Percentiles rank a stretch among this genome's conserved stretches.
These are phyloP conservation scores for Saturnia pavonia DNA, from an alignment of 2,888 invertebrate genomes.

Conservation along the genomic window DNA sequence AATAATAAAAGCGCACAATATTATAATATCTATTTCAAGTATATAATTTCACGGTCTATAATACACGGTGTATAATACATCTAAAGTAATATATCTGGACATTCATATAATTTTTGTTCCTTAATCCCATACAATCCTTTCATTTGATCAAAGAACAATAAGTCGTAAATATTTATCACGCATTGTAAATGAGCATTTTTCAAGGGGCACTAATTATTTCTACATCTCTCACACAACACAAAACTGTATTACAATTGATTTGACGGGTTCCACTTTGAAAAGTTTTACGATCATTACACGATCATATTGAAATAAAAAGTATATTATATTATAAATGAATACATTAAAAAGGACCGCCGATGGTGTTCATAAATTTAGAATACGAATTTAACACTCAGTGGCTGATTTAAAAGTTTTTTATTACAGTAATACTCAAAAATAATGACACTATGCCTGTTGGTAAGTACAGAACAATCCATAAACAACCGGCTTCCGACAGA, in stretches of 20 bases:
- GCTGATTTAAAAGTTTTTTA: neutral
- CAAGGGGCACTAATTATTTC: constrained; percentile 78
- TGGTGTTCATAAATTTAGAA: neutral
- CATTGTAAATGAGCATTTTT: constrained; percentile 77
- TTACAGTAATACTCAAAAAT: too few relatives aligned
- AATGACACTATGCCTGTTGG: too few relatives aligned
- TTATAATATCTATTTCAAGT: neutral
- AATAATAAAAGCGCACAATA: neutral
- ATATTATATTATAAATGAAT: constrained; percentile 2
- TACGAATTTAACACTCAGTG: neutral
- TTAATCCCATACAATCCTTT: constrained; percentile 37
- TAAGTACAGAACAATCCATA: too few relatives aligned
- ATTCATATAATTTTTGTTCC: neutral
- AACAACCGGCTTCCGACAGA: too few relatives aligned
- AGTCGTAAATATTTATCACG: constrained; percentile 80
- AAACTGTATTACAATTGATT: constrained; percentile 66
- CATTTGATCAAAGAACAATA: constrained; percentile 65
- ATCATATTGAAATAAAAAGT: constrained; percentile 44
- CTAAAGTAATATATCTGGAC: neutral
- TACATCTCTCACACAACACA: constrained; percentile 57
- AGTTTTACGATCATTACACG: constrained; percentile 39
- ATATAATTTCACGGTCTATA: neutral
- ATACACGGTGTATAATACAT: too few relatives aligned
- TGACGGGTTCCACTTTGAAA: constrained; percentile 52
- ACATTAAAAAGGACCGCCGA: neutral